phyloP scores from a whole-genome alignment of 2,888 invertebrate genomes.

The Gastrophysa polygoni region DNA sequence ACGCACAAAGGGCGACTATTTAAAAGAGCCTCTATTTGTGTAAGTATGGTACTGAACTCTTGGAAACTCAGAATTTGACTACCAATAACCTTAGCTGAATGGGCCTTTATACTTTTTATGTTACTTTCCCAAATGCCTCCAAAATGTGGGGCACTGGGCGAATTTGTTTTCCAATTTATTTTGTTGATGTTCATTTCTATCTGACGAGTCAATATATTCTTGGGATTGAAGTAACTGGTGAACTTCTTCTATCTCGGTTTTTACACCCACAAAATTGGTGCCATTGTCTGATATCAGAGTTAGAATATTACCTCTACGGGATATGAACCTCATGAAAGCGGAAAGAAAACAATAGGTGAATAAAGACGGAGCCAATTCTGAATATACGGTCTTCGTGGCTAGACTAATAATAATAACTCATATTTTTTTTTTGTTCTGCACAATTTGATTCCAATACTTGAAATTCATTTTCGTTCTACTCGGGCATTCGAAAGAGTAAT shows the following conservation, averaged over 20 bases:
- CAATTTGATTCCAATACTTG: too few relatives aligned
- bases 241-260: conserved; percentile 12
- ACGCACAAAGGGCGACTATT: conserved; percentile 37
- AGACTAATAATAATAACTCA: conserved; percentile 11
- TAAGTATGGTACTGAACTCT: conserved; percentile 36
- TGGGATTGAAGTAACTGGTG: not conserved
- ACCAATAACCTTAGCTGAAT: conserved; percentile 37
- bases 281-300: conserved; percentile 14
- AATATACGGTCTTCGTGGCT: conserved; percentile 14
- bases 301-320: conserved; percentile 8
- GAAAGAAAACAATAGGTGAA: conserved; percentile 15
- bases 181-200: conserved; percentile 9
- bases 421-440: too few relatives aligned
- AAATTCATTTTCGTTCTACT: too few relatives aligned
- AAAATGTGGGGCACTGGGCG: conserved; percentile 39
- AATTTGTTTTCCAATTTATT: conserved; percentile 36
- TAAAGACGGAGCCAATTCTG: conserved; percentile 12
- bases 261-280: conserved; percentile 17
- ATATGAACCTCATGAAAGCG: conserved; percentile 15
- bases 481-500: too few relatives aligned
- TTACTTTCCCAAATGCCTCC: conserved; percentile 45
- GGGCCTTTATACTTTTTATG: conserved; percentile 40
- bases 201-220: conserved; percentile 11
- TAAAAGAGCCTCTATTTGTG: conserved; percentile 35
- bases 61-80: conserved; percentile 31